A percentile compares a stretch with the other conserved stretches of the same genome.
These are phyloP conservation scores for Caenorhabditis sinica DNA, from an alignment of 2,888 invertebrate species.

Conservation along the genomic window DNA sequence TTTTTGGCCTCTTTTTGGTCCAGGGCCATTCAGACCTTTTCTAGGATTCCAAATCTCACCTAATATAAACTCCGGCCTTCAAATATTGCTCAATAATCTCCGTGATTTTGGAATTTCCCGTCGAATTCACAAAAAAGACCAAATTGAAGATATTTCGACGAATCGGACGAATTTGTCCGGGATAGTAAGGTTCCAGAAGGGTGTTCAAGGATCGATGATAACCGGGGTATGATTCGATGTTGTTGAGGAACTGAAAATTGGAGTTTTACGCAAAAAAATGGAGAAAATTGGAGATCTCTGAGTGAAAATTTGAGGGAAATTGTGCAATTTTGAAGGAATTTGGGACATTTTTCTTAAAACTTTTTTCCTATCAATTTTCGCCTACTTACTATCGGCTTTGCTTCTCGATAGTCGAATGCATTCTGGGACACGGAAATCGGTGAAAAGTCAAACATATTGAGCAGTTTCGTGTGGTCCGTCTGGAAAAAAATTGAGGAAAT, in stretches of 20 bases:
- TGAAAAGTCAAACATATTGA: conserved; percentile 22
- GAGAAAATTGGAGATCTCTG: not conserved
- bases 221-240: conserved; percentile 18
- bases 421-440: conserved; percentile 3
- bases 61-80: conserved; percentile 24
- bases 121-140: conserved; percentile 87
- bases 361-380: not conserved
- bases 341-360: not conserved
- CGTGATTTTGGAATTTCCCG: not conserved
- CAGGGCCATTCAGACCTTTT: too few relatives aligned
- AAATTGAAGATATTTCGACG: conserved; percentile 86
- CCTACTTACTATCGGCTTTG: conserved; percentile 32
- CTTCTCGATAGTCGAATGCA: conserved; percentile 49
- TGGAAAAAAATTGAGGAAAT: not conserved
- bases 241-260: conserved; percentile 45
- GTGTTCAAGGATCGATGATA: conserved; percentile 17
- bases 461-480: conserved; percentile 8
- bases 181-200: conserved; percentile 32
- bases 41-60: conserved; percentile 17
- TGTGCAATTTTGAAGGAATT: not conserved
- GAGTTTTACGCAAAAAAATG: not conserved
- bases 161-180: conserved; percentile 92
- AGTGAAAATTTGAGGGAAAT: not conserved
- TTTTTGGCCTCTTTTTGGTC: too few relatives aligned
- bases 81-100: conserved; percentile 7